phyloP scores from a whole-genome alignment of 2,113 vertebrate species.

The Hypocryptadius cinnamomeus region DNA sequence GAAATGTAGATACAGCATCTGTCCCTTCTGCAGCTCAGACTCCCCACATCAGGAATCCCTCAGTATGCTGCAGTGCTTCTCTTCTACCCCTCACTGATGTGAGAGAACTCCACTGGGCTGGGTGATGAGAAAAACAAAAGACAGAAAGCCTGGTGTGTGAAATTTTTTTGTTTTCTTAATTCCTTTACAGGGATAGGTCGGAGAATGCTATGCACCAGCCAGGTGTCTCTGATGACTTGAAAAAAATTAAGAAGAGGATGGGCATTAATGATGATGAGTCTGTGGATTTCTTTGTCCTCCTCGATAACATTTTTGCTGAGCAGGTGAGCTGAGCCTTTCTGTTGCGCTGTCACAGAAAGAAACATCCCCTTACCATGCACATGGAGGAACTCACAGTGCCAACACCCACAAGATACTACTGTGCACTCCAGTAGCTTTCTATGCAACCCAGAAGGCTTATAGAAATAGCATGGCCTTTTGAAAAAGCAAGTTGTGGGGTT shows the following conservation, averaged over 20 bases:
- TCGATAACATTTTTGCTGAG: slow-evolving; percentile 87
- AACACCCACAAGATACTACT: not conserved
- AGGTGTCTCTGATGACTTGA: slow-evolving; percentile 81
- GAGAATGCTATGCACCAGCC: slow-evolving; percentile 70
- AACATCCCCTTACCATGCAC: not conserved
- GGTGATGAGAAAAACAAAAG: not conserved
- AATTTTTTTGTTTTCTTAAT: not conserved
- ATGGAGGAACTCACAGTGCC: not conserved
- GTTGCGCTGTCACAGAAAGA: not conserved
- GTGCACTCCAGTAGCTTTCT: not conserved
- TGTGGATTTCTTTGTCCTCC: slow-evolving; percentile 85
- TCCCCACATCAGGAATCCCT: not conserved
- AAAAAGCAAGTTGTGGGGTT: not conserved
- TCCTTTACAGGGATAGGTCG: slow-evolving; percentile 69
- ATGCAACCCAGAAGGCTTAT: not conserved
- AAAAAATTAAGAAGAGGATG: slow-evolving; percentile 76
- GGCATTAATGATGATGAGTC: slow-evolving; percentile 69
- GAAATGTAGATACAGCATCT: not conserved
- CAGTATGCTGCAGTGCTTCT: not conserved
- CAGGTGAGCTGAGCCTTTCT: slow-evolving; percentile 72
- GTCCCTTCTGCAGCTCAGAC: not conserved
- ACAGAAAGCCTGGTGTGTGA: not conserved
- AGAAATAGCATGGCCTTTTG: not conserved
- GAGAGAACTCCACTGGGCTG: not conserved
- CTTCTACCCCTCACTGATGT: not conserved